These are phyloP conservation scores for Apteryx owenii DNA, from an alignment of 2,113 vertebrate genomes.

Conservation along the genomic window DNA sequence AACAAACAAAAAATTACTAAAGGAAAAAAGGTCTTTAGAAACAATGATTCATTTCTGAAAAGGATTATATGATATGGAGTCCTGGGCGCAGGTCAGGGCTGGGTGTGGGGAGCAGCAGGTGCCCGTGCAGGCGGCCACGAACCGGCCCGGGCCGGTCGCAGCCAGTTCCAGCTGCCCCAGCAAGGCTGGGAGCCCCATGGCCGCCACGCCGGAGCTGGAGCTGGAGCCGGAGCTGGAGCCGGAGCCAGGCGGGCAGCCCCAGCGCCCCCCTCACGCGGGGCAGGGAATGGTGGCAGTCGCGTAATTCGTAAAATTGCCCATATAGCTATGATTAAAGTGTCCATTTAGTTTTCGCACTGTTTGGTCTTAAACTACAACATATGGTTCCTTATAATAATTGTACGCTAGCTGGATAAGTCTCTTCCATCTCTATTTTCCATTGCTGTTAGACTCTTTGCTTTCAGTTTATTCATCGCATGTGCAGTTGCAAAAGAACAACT, in stretches of 20 bases:
- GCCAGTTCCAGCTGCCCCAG: neutral
- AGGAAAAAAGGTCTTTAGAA: fast-evolving
- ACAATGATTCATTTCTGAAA: neutral
- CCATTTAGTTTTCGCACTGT: neutral
- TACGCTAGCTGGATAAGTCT: neutral
- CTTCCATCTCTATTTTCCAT: neutral
- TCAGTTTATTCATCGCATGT: neutral
- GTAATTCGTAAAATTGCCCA: neutral
- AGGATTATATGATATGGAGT: neutral
- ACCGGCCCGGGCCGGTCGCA: neutral
- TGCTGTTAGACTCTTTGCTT: neutral
- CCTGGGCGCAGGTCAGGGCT: neutral
- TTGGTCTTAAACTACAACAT: neutral
- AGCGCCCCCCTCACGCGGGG: neutral
- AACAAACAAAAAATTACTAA: neutral
- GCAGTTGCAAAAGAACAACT: neutral
- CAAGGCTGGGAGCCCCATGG: neutral
- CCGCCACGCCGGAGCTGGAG: no score
- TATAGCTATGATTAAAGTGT: neutral
- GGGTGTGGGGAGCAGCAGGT: neutral
- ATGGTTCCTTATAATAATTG: neutral
- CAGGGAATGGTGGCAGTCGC: neutral
- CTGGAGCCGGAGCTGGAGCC: neutral
- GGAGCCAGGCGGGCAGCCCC: neutral
- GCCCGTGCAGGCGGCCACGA: neutral